Evolutionary conservation across 1,140 invertebrate genomes (phyloP).

Genomic region (Laupala kohalensis): DNA sequence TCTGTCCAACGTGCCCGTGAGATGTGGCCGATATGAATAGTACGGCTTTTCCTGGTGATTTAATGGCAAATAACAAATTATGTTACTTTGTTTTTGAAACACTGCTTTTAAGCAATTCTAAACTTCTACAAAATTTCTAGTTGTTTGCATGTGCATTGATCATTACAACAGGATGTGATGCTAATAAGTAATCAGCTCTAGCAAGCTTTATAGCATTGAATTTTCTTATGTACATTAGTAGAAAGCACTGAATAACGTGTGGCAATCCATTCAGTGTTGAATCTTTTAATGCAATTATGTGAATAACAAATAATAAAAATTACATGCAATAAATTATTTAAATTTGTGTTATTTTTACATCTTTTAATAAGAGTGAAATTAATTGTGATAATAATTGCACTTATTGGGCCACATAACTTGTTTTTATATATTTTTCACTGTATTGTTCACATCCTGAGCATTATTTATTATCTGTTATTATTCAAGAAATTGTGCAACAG

Average conservation of each 20-base stretch:
- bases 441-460: not conserved
- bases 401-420: not conserved
- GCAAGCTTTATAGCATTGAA: not conserved
- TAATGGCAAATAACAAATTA: not conserved
- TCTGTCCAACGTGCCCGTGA: slow-evolving; percentile 33
- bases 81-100: not conserved
- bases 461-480: too few species aligned
- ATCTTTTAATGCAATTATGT: not conserved
- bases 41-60: slow-evolving; percentile 25
- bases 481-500: not conserved
- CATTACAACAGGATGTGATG: not conserved
- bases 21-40: slow-evolving; percentile 34
- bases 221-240: too few species aligned
- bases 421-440: not conserved
- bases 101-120: not conserved
- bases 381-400: not conserved
- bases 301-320: not conserved
- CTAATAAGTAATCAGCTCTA: not conserved
- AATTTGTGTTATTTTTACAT: not conserved
- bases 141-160: not conserved
- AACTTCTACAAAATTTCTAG: not conserved
- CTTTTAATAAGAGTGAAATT: not conserved
- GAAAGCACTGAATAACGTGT: too few species aligned
- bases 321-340: not conserved
- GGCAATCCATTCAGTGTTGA: not conserved